Evolutionary conservation across 2,888 invertebrate genomes (phyloP).

Genomic region (Rhopalosiphum nymphaeae): DNA sequence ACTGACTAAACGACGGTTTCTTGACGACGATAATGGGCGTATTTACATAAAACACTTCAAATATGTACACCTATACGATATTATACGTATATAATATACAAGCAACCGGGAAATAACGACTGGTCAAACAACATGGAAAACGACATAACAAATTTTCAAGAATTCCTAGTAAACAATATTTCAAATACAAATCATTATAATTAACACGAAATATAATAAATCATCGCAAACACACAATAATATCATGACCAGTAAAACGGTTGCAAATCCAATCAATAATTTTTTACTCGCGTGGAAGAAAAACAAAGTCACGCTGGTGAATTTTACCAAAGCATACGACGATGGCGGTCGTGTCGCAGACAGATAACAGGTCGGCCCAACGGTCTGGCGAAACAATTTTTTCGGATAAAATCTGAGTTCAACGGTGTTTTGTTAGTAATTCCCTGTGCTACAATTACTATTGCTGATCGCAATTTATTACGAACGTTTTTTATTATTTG

Average conservation of each 20-base stretch:
- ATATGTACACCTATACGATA: neutral
- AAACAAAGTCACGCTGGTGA: neutral
- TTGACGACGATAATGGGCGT: slow-evolving; percentile 39
- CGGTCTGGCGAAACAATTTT: neutral
- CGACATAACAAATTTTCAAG: neutral
- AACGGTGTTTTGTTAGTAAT: neutral
- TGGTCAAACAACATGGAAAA: slow-evolving; percentile 4
- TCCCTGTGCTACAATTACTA: neutral
- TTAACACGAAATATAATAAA: neutral
- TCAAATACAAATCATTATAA: neutral
- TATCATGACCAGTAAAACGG: neutral
- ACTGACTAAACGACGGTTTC: slow-evolving; percentile 23
- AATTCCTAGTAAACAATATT: slow-evolving; percentile 4
- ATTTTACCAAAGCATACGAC: neutral
- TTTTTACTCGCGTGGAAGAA: neutral
- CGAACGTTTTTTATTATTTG: neutral
- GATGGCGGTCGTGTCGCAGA: no score
- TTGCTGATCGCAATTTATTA: neutral
- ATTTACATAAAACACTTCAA: slow-evolving; percentile 35
- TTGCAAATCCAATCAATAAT: neutral
- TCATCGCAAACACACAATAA: neutral
- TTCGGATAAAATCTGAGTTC: neutral
- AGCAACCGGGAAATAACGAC: slow-evolving; percentile 7
- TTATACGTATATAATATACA: neutral
- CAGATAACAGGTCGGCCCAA: no score